Evolutionary conservation across 2,888 invertebrate genomes (phyloP).

Genomic region (Drosophila infuscata): DNA sequence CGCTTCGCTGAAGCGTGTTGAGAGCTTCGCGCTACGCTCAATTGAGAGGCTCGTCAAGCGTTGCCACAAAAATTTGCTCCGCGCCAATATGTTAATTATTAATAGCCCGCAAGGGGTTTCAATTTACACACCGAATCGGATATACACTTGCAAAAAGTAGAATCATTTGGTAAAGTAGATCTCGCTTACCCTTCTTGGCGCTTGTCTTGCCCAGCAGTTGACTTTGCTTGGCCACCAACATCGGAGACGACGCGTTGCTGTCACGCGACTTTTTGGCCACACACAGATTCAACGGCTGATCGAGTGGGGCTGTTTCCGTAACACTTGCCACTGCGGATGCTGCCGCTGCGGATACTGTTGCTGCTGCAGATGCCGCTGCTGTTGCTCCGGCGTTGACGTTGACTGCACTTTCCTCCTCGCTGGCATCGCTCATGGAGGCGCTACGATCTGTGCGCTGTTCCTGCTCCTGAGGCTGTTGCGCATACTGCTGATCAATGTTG

Average conservation of each 20-base stretch:
- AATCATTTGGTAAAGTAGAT: background rate
- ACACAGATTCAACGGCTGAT: slow-evolving; percentile 88
- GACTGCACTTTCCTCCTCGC: slow-evolving; percentile 83
- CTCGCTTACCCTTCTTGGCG: slow-evolving; percentile 76
- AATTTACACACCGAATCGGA: background rate
- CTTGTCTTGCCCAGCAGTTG: slow-evolving; percentile 50
- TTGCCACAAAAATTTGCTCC: slow-evolving; percentile 49
- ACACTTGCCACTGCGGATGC: slow-evolving; percentile 10
- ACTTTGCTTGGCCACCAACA: slow-evolving; percentile 53
- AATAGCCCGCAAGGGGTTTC: background rate
- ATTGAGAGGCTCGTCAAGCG: slow-evolving; percentile 74
- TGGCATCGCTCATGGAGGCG: slow-evolving; percentile 85
- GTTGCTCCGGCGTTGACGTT: slow-evolving; percentile 46
- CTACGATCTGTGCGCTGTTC: slow-evolving; percentile 72
- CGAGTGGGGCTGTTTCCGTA: slow-evolving; percentile 69
- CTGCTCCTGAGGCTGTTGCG: slow-evolving; percentile 72
- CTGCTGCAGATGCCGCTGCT: slow-evolving; percentile 39
- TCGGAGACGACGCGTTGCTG: slow-evolving; percentile 55
- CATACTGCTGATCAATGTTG: slow-evolving; percentile 82
- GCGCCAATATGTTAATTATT: slow-evolving; percentile 45
- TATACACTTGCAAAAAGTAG: slow-evolving; percentile 13
- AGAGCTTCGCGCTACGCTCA: slow-evolving; percentile 71
- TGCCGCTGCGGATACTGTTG: slow-evolving; percentile 43
- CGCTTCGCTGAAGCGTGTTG: slow-evolving; percentile 79
- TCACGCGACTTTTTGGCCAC: slow-evolving; percentile 86